These are phyloP conservation scores for Trichonephila clavata DNA, from an alignment of 1,140 invertebrate species.

Conservation along the genomic window DNA sequence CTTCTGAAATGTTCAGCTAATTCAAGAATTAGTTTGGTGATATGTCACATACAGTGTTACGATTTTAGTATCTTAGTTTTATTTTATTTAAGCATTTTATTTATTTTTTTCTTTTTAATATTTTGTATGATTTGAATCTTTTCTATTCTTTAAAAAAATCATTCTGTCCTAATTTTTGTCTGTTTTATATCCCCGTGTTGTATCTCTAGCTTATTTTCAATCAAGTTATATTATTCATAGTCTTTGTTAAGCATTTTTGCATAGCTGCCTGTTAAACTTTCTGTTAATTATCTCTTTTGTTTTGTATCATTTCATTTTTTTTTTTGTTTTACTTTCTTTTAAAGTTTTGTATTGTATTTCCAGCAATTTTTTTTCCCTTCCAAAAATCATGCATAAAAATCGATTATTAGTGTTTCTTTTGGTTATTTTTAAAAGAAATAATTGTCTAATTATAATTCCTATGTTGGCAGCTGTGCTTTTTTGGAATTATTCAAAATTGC, in stretches of 20 bases:
- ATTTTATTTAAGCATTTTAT: constrained; percentile 27
- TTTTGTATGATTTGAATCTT: constrained; percentile 52
- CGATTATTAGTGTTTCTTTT: too few species aligned
- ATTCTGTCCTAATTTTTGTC: neutral
- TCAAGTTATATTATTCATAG: neutral
- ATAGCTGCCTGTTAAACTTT: constrained; percentile 57
- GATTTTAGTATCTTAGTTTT: neutral
- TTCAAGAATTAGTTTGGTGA: neutral
- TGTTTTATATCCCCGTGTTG: neutral
- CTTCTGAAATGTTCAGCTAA: neutral
- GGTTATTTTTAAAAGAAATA: too few species aligned
- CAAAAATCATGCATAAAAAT: too few species aligned
- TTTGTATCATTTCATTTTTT: neutral
- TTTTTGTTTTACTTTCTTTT: neutral
- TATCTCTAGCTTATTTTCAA: constrained; percentile 1
- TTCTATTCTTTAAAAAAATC: neutral
- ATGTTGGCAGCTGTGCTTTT: constrained; percentile 73
- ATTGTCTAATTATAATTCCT: constrained; percentile 57
- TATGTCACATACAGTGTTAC: neutral
- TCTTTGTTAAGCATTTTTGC: constrained; percentile 18
- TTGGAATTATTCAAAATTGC: constrained; percentile 71
- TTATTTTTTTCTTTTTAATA: constrained; percentile 34
- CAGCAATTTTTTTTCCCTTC: neutral
- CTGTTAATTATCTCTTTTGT: neutral
- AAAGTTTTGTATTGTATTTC: neutral